Evolutionary conservation across 2,113 vertebrate species (phyloP), one percentile per base, ranked within the genome.

Genomic region (Polypterus bichir): DNA sequence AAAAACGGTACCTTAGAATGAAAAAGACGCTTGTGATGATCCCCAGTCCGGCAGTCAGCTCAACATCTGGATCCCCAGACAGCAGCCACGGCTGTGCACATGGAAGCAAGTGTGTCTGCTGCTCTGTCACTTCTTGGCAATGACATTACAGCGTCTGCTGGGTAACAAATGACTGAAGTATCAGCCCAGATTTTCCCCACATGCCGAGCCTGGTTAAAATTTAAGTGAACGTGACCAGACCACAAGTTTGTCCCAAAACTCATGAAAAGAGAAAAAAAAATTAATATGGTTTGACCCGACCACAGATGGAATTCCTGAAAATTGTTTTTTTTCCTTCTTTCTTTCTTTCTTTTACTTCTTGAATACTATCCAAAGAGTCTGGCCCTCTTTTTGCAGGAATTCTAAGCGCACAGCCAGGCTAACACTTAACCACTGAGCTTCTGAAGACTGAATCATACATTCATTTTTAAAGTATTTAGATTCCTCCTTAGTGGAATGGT

Each of bases 41-140:
- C 64, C 63, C 70, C 69, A 66, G 73, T 67, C 66, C 9, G 73
- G 74, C 71, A 79, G 68, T 68, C 66, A 69, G 49, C 62, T 71
- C 66, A 73, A 80, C 84, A 88, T 87, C 82, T 88, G 85, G 85
- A 76, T 57, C 70, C 60, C 44, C 64, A 65, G 66, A 63, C 60
- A 63, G 74, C 87, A 81, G 84, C 87, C 79, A 59, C 51, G 71
- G 65, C 70, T 70, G 76, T 48, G 73, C 81, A 83, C 73, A 82
- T 70, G 79, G 74, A 79, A 68, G 70, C 62, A 72, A 72, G 77
- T 68, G 76, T 61, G 80, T 76, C 73, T 73, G 80, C 68, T 76
- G 74, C 74, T 72, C 71, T 71, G 66, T 80, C 75, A 68, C 62
- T 72, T 74, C 73, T 78, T 70, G 72, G 73, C 75, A 79, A 57